Conservation (phyloP, 2,797 vertebrate species). For the Chloroceryle amazona region DNA sequence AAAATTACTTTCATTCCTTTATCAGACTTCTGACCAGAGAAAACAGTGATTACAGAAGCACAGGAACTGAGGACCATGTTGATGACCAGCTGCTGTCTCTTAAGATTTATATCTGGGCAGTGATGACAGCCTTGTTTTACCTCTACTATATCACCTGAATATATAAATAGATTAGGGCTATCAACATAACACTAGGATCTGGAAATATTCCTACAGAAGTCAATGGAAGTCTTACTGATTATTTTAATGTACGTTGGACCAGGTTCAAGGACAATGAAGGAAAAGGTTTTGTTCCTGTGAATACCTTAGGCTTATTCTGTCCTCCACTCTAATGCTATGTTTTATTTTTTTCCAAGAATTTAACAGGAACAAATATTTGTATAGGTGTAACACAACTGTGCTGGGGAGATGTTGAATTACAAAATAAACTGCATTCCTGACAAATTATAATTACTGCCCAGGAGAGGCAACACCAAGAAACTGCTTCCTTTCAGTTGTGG, state of each 20-base stretch:
- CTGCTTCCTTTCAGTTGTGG: slow-evolving; percentile 65
- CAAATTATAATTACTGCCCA: slow-evolving; percentile 81
- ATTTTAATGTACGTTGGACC: neutral
- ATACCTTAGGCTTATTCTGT: neutral
- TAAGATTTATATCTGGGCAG: neutral
- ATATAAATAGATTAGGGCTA: neutral
- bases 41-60: neutral
- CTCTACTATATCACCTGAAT: neutral
- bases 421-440: slow-evolving; percentile 71
- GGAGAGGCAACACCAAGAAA: slow-evolving; percentile 70
- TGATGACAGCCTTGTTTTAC: neutral
- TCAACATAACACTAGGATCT: neutral
- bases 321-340: neutral
- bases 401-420: slow-evolving; percentile 76
- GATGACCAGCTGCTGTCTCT: neutral
- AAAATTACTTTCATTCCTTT: neutral
- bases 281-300: neutral
- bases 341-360: slow-evolving; percentile 24
- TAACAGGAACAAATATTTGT: slow-evolving; percentile 76
- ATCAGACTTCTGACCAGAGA: neutral
- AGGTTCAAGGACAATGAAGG: neutral
- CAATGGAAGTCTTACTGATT: neutral
- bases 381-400: slow-evolving; percentile 72
- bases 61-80: neutral
- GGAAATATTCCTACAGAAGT: neutral